Evolutionary conservation across 92 coral and sea anemone species (phyloP).

Genomic region (Nematostella vectensis): DNA sequence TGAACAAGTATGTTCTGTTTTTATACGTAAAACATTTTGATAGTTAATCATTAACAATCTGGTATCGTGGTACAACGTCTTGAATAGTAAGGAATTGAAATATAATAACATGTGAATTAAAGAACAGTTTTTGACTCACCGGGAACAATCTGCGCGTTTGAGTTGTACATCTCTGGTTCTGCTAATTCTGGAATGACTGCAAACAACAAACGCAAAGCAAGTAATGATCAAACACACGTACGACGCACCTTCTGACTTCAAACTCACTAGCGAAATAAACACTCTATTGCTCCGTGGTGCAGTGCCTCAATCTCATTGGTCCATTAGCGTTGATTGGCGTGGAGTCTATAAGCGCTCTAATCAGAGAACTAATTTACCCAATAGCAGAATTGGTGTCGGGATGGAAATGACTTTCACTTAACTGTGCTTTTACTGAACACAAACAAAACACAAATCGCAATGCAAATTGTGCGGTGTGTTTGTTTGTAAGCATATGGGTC

Average conservation of each 20-base stretch:
- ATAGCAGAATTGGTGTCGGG: too few species aligned
- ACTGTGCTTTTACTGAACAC: too few species aligned
- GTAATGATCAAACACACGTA: too few species aligned
- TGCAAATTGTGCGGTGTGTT: too few species aligned
- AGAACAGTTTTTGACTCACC: too few species aligned
- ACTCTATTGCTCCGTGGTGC: constrained; percentile 2
- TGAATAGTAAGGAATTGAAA: too few species aligned
- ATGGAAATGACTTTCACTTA: too few species aligned
- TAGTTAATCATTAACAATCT: neutral
- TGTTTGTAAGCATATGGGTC: too few species aligned
- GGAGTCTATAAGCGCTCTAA: neutral
- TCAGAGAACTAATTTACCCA: too few species aligned
- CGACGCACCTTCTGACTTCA: neutral
- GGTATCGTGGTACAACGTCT: neutral
- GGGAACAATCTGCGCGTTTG: constrained; percentile 59
- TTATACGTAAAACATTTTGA: neutral
- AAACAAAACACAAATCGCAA: too few species aligned
- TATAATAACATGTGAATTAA: too few species aligned
- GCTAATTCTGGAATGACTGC: constrained; percentile 30
- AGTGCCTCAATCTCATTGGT: neutral
- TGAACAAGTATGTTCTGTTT: too few species aligned
- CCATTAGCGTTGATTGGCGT: neutral
- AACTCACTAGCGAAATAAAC: neutral
- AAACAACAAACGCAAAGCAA: neutral
- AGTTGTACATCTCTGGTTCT: constrained; percentile 50